Conservation (phyloP, 2,888 invertebrate species). For the Noctua janthina region DNA sequence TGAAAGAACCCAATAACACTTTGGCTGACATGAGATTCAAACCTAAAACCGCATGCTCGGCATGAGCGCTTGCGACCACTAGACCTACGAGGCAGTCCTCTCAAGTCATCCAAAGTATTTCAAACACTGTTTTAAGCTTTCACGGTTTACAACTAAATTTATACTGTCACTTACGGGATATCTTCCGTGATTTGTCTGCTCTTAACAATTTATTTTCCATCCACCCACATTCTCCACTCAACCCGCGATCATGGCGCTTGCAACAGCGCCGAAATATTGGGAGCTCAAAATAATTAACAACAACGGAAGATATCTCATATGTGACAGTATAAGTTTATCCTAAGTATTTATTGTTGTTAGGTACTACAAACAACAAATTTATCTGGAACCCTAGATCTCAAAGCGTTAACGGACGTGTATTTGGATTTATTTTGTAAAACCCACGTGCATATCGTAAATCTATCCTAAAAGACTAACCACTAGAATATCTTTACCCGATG, state of each 20-base stretch:
- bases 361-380: conserved; percentile 4
- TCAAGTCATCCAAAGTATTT: neutral
- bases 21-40: neutral
- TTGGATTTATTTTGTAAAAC: conserved; percentile 37
- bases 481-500: neutral
- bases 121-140: no score
- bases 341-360: neutral
- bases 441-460: conserved; percentile 49
- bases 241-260: no score
- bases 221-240: no score
- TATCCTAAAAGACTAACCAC: conserved; percentile 30
- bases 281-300: no score
- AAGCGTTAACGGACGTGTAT: conserved; percentile 14
- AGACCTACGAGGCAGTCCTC: neutral
- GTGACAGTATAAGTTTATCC: no score
- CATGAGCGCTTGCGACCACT: no score
- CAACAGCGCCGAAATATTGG: no score
- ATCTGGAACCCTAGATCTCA: conserved; percentile 33
- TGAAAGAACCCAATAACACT: neutral
- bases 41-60: neutral
- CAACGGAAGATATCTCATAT: no score
- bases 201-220: no score
- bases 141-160: no score
- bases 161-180: no score
- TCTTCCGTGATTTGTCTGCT: no score